A percentile compares a stretch with the other conserved stretches of the same genome.
phyloP scores from a whole-genome alignment of 2,797 vertebrate genomes.

The Hydrophis major region DNA sequence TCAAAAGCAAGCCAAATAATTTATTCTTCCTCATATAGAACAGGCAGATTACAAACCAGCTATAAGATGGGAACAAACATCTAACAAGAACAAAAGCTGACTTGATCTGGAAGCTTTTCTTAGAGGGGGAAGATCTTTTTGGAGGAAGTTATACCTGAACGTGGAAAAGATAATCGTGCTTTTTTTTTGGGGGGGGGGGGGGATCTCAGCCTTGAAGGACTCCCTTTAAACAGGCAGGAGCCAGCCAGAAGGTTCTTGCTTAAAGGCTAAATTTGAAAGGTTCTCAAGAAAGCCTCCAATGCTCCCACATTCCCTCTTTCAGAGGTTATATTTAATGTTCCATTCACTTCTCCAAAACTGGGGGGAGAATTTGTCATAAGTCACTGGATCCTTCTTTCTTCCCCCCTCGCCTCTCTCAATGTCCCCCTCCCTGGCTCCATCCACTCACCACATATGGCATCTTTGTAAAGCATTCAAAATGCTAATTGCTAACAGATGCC shows the following conservation, averaged over 20 bases:
- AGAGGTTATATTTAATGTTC: background rate
- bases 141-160: background rate
- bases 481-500: conserved; percentile 74
- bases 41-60: background rate
- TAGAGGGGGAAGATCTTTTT: background rate
- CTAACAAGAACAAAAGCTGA: background rate
- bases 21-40: background rate
- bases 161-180: background rate
- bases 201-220: background rate
- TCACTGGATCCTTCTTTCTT: conserved; percentile 4
- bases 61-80: background rate
- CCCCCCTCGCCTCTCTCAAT: background rate
- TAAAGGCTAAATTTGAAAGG: background rate
- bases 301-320: background rate
- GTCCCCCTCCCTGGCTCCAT: conserved; percentile 38
- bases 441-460: conserved; percentile 68
- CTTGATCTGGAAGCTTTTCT: background rate
- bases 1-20: background rate
- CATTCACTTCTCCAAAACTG: background rate
- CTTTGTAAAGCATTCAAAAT: conserved; percentile 66
- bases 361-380: conserved; percentile 9
- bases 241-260: background rate
- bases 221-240: background rate
- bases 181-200: background rate
- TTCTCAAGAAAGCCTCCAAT: background rate